phyloP scores from a whole-genome alignment of 2,113 vertebrate species.

The Gadus chalcogrammus region DNA sequence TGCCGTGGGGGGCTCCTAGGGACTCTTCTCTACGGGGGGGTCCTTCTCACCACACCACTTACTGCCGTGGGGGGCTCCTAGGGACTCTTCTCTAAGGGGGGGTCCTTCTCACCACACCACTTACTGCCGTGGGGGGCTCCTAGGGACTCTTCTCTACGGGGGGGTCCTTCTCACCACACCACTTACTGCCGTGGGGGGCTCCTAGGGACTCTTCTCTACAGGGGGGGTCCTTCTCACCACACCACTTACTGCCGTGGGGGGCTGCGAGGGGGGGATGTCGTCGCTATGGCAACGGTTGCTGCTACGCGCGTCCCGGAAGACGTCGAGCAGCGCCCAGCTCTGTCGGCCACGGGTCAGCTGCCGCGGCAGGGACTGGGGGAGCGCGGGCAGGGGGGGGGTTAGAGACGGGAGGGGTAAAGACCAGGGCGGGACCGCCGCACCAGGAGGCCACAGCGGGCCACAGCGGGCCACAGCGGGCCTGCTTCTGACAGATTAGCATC shows the following conservation, averaged over 20 bases:
- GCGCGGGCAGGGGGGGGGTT: slow-evolving; percentile 26
- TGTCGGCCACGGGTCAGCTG: slow-evolving; percentile 57
- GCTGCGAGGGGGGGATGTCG: slow-evolving; percentile 69
- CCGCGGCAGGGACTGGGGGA: slow-evolving; percentile 57
- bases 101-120: no score
- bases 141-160: slow-evolving; percentile 4
- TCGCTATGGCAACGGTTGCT: slow-evolving; percentile 78
- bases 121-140: no score
- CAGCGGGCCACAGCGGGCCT: no score
- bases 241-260: slow-evolving; percentile 69
- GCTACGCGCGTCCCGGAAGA: slow-evolving; percentile 78
- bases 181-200: no score
- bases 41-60: no score
- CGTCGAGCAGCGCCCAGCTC: slow-evolving; percentile 78
- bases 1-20: no score
- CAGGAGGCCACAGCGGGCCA: no score
- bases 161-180: no score
- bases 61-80: no score
- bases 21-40: slow-evolving; percentile 3
- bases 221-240: no score
- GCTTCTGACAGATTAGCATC: no score
- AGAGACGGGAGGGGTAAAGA: neutral
- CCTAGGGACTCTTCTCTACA: slow-evolving; percentile 3
- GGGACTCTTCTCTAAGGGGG: slow-evolving; percentile 2
- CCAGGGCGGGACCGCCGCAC: no score